Evolutionary conservation across 2,113 vertebrate species (phyloP), one percentile per base, ranked within the genome.

Genomic region (Nesogale talazaci): DNA sequence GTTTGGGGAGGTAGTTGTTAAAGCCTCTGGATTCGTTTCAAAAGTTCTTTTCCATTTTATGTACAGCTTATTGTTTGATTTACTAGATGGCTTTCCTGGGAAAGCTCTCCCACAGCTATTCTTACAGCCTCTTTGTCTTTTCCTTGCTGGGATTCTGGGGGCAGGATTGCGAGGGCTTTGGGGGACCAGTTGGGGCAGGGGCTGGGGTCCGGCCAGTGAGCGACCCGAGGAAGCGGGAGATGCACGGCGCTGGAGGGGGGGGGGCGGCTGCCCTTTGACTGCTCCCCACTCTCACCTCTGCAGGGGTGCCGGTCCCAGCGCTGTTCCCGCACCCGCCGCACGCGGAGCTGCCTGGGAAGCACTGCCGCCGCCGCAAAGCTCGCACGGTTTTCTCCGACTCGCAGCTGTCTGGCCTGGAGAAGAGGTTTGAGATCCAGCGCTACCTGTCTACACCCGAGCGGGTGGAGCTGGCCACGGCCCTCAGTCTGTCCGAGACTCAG

Each of bases 401-500:
- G 0, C 99, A 99, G 98, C 98, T 99, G 83, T 99, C 99, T 0
- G 99, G 99, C 8, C 96, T 99, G 96, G 99, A 99, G 98, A 99
- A 99, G 96, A 98, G 99, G 34, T 99, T 99, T 63, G 99, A 99
- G 94, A 98, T 99, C 89, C 99, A 99, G 98, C 98, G 99, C 4
- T 99, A 99, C 93, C 98, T 99, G 36, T 99, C 99, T 95, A 99
- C 99, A 0, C 99, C 99, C 0, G 99, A 99, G 96, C 98, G 99
- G 88, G 99, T 99, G 96, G 99, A 99, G 93, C 97, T 99, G 97
- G 99, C 99, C 86, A 99, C 99, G 0, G 99, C 99, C 3, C 99
- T 99, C 96, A 99, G 99, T 96, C 98, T 99, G 91, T 99, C 99
- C 15, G 99, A 99, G 98, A 99, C 99, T 4, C 99, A 99, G 99